Base-by-base conservation (phyloP, 2,888 invertebrate genomes). In the Heliconius hortense region DNA sequence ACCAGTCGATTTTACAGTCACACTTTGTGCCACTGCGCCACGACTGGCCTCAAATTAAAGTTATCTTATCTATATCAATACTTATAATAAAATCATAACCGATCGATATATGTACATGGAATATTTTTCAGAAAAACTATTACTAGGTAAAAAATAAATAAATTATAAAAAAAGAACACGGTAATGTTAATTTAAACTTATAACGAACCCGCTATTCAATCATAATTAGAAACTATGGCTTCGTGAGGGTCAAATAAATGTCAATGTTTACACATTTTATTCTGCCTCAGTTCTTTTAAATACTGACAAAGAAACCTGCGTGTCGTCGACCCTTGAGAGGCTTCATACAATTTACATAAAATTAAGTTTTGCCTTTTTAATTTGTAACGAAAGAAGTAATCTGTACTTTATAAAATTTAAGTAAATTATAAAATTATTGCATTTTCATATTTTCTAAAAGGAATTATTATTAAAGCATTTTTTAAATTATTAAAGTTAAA, bases 241-340 rank as follows among this genome's bases (percentile, higher is more conserved):
- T 69, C 69, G 31, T 15, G 35, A 56, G 69, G 69, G 69, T 69
- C 31, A 69, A 69, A 56, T 35, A 69, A 53, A 69, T 24, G 56
- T 69, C 69, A 53, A 31, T 69, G 69, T 69, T 31, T 53, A 69
- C 69, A 69, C 56, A 53, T 69, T 68, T 69, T 56, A n/a, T 69
- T 69, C 53, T 69, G 68, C 53, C 68, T 69, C 68, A 69, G 53
- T 69, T 69, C 56, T 69, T 69, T 69, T 56, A 69, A 69, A 69
- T 35, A 69, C 69, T 69, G 53, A 56, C 56, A 69, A 56, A 69
- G 56, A 35, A 56, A 69, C 69, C 31, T 69, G 69, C 56, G 69
- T 69, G 69, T 69, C 69, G 56, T 69, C 56, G 56, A 69, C 69
- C 69, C 56, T 69, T 69, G 56, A 69, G 56, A 56, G 69, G 69